Evolutionary conservation across 2,797 vertebrate species (phyloP).

Genomic region (Gorsachius magnificus): DNA sequence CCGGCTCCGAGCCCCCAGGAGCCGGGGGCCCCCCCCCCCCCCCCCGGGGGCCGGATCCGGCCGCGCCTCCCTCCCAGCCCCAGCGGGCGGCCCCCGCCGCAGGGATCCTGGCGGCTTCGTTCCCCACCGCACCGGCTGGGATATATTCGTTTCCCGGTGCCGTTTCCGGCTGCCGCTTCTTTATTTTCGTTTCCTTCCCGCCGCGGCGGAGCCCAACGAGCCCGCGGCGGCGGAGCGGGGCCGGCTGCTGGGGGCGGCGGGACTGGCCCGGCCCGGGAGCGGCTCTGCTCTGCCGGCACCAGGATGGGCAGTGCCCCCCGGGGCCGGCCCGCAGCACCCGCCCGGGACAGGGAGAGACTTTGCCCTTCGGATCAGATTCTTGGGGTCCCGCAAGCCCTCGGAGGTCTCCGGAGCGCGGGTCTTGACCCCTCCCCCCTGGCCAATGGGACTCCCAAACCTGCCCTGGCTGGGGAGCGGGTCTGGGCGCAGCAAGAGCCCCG

Average conservation of each 20-base stretch:
- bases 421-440: rapidly evolving
- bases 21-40: too few relatives aligned
- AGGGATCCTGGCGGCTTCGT: background rate
- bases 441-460: background rate
- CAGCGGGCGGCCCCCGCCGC: rapidly evolving
- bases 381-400: background rate
- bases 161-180: rapidly evolving
- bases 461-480: background rate
- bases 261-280: too few relatives aligned
- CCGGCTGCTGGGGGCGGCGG: background rate
- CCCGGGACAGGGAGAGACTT: background rate
- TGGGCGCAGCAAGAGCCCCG: background rate
- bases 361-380: background rate
- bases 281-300: background rate
- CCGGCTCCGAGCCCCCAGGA: background rate
- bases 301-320: background rate
- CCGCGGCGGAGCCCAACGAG: background rate
- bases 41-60: background rate
- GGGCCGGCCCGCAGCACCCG: background rate
- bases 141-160: conserved; percentile 16
- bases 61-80: background rate
- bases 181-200: conserved; percentile 25
- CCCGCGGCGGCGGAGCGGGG: background rate
- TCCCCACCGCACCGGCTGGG: background rate
- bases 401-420: background rate